A percentile compares a stretch with the other conserved stretches of the same genome.
phyloP scores from a whole-genome alignment of 2,113 vertebrate species.

The Shinisaurus crocodilurus region DNA sequence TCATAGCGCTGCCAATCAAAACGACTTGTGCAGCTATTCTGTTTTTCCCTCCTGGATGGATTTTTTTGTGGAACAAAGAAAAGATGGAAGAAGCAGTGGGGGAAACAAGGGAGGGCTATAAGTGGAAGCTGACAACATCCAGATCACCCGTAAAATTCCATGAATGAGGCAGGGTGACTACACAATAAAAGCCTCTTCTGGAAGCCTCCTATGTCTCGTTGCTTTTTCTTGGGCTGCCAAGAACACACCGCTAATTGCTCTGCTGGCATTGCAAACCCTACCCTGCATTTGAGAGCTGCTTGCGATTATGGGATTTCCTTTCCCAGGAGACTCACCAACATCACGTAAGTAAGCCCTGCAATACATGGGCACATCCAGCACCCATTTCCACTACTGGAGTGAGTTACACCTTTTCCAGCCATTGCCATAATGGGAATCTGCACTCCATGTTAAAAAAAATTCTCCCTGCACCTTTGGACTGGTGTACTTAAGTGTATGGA shows the following conservation, averaged over 20 bases:
- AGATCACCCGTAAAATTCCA: no score
- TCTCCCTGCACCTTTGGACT: no score
- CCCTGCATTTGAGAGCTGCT: background rate
- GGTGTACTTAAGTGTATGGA: no score
- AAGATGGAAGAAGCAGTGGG: no score
- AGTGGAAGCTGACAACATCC: no score
- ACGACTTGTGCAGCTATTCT: no score
- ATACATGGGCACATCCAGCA: background rate
- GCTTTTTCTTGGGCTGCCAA: background rate
- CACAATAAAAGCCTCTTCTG: no score
- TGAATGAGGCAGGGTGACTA: no score
- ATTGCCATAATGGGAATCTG: background rate
- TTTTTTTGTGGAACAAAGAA: no score
- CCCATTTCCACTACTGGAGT: background rate
- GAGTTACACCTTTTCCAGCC: background rate
- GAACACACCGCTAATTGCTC: background rate
- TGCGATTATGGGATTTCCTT: background rate
- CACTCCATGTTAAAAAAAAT: background rate
- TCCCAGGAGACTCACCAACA: background rate
- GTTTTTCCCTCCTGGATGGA: no score
- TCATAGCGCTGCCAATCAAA: no score
- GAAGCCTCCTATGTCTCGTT: background rate
- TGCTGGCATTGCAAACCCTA: background rate
- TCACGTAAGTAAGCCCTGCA: background rate
- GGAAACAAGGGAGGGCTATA: no score